These are phyloP conservation scores for Callospermophilus lateralis DNA, from an alignment of 2,113 vertebrate species.

Conservation along the genomic window DNA sequence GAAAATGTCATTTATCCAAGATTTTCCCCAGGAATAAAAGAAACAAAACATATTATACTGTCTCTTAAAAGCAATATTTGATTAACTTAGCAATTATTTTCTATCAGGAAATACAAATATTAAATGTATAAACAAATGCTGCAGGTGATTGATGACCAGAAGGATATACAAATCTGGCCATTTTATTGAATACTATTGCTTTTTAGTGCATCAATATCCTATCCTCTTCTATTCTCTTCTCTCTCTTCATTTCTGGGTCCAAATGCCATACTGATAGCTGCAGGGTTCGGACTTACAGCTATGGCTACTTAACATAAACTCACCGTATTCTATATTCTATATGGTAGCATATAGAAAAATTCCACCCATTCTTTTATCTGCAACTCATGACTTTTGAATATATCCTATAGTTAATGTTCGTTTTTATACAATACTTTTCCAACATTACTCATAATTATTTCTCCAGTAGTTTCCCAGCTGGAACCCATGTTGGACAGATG, in stretches of 20 bases:
- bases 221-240: not conserved
- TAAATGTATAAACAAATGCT: slow-evolving; percentile 60
- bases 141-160: slow-evolving; percentile 17
- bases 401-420: not conserved
- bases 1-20: slow-evolving; percentile 75
- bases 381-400: not conserved
- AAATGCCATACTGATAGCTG: not conserved
- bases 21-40: slow-evolving; percentile 73
- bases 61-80: slow-evolving; percentile 70
- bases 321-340: not conserved
- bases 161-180: slow-evolving; percentile 14
- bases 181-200: slow-evolving; percentile 5
- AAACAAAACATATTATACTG: slow-evolving; percentile 72
- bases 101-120: slow-evolving; percentile 64
- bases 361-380: not conserved
- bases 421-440: not conserved
- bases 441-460: not conserved
- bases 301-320: not conserved
- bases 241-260: not conserved
- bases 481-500: not conserved
- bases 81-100: slow-evolving; percentile 76
- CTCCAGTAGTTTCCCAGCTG: not conserved
- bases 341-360: not conserved
- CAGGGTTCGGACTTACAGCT: not conserved
- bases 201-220: not conserved